Evolutionary conservation across 2,113 vertebrate species (phyloP), one percentile per base, ranked within the genome.

Genomic region (Neodontobutis hainanensis): DNA sequence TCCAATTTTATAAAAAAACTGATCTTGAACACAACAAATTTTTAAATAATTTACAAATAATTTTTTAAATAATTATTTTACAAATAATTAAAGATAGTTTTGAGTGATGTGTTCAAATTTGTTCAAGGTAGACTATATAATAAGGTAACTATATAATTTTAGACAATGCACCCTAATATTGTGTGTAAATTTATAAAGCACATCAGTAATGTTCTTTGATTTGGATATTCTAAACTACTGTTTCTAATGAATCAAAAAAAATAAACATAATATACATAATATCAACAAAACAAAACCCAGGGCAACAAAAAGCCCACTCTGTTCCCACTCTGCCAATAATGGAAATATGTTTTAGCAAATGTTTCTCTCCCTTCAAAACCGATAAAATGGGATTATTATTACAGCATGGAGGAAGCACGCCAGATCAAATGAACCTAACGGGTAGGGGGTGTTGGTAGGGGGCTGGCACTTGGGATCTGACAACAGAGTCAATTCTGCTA

Each of bases 401-500:
- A 81, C 89, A 56, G 76, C 85, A 87, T 90, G 91, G 89, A 88
- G 89, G 90, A 88, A 90, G 92, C 92, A 92, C 14, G 92, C 88
- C 82, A 78, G 93, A 94, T 94, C 86, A 95, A 93, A 96, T 94
- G 91, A 94, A 90, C 91, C 90, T 94, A 76, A 82, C 32, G 81
- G 69, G 81, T 75, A 74, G 80, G 78, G 83, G 81, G 77, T 82
- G 65, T 56, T 64, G 76, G 81, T 50, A 85, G 88, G 90, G 88
- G 92, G 88, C 72, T 91, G 92, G 89, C 93, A 93, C 92, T 92
- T 89, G 92, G 93, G 94, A 94, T 94, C 87, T 81, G 85, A 92
- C 93, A 94, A 94, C 91, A 95, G 94, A 96, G 94, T 95, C 94
- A 95, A 95, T 96, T 95, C 94, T 92, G 92, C 94, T 96, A 97